phyloP scores from a whole-genome alignment of 2,888 invertebrate genomes.

The Pyrocoelia pectoralis region DNA sequence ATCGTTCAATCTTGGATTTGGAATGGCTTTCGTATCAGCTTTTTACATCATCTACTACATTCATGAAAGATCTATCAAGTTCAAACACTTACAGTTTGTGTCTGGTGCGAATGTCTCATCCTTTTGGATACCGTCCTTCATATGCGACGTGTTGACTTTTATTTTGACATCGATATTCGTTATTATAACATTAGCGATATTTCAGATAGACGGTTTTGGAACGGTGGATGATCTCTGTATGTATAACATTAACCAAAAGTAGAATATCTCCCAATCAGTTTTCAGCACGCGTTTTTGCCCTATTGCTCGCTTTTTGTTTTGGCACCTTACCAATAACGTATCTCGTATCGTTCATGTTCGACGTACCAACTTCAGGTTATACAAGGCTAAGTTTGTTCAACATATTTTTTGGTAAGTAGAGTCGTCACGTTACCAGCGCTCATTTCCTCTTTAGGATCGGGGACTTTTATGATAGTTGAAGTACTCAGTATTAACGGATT shows the following conservation, averaged over 20 bases:
- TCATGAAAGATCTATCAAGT: conserved; percentile 71
- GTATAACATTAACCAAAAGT: too few relatives aligned
- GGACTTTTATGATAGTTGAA: conserved; percentile 73
- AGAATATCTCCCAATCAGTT: too few relatives aligned
- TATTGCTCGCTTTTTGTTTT: not conserved
- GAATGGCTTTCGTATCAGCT: conserved; percentile 73
- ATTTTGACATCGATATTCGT: conserved; percentile 65
- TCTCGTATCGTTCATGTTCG: not conserved
- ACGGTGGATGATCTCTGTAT: conserved; percentile 64
- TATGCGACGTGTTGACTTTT: conserved; percentile 74
- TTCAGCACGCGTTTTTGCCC: not conserved
- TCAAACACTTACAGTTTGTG: conserved; percentile 76
- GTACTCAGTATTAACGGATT: conserved; percentile 70
- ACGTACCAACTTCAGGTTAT: not conserved
- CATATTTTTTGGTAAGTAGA: not conserved
- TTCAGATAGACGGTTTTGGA: conserved; percentile 70
- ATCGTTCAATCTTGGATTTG: conserved; percentile 75
- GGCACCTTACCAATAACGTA: not conserved
- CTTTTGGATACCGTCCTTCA: conserved; percentile 74
- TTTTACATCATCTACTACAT: conserved; percentile 69
- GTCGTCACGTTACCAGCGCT: too few relatives aligned
- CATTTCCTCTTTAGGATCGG: conserved; percentile 66
- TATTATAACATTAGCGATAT: conserved; percentile 68
- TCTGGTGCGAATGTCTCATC: conserved; percentile 72
- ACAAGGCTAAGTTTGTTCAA: not conserved